A percentile compares a stretch with the other conserved stretches of the same genome.
Conservation (phyloP, 2,113 vertebrate species). For the Oreotrochilus melanogaster region DNA sequence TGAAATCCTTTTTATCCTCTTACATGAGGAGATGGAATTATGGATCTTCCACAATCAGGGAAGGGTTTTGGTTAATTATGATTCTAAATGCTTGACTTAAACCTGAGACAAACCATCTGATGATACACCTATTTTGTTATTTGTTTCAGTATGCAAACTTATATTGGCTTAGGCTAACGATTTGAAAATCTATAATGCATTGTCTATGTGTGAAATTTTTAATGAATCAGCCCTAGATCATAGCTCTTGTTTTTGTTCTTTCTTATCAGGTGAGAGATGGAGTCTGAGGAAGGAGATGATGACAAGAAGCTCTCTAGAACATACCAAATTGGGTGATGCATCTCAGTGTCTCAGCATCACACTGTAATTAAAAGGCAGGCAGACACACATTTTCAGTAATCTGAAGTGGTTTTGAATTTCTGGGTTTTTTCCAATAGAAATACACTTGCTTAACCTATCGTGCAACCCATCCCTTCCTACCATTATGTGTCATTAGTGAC, state of each 20-base stretch:
- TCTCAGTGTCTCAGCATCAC: conserved; percentile 42
- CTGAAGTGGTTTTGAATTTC: conserved; percentile 60
- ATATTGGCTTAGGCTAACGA: conserved; percentile 23
- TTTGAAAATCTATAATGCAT: not conserved
- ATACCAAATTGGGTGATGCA: conserved; percentile 62
- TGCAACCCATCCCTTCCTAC: conserved; percentile 52
- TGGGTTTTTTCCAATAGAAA: conserved; percentile 23
- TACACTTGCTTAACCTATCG: conserved; percentile 54
- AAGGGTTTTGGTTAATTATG: not conserved
- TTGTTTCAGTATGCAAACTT: not conserved
- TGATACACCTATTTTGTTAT: not conserved
- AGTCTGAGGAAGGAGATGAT: conserved; percentile 30
- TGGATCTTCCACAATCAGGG: not conserved
- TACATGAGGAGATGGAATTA: not conserved
- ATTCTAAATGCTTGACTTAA: not conserved
- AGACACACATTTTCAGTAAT: conserved; percentile 63
- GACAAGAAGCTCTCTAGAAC: conserved; percentile 49
- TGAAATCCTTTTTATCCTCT: not conserved
- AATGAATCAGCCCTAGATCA: conserved; percentile 34
- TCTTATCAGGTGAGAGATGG: conserved; percentile 39
- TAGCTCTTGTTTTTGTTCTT: conserved; percentile 19
- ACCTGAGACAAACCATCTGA: not conserved
- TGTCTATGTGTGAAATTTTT: conserved; percentile 22
- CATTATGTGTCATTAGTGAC: conserved; percentile 47
- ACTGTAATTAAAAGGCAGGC: conserved; percentile 72